Conservation (phyloP, 2,888 invertebrate species). For the Chrysolina haemoptera region DNA sequence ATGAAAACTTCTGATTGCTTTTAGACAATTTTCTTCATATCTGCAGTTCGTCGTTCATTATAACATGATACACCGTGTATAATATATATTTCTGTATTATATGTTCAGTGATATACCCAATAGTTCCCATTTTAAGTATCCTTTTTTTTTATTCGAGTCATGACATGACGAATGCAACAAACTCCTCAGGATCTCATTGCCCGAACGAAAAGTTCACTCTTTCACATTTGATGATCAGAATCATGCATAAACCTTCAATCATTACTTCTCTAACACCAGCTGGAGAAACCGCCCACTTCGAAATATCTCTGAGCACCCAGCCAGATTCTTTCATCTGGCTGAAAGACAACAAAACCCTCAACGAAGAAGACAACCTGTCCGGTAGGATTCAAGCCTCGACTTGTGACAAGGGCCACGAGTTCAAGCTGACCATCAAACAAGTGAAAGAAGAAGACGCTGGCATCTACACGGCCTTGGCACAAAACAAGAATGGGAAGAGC, state of each 20-base stretch:
- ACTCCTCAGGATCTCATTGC: no score
- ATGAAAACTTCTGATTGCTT: no score
- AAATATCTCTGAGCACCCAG: slow-evolving; percentile 79
- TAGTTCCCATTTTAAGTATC: no score
- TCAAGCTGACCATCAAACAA: slow-evolving; percentile 83
- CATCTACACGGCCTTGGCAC: slow-evolving; percentile 90
- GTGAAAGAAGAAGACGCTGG: slow-evolving; percentile 86
- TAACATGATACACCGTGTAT: no score
- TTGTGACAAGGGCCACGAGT: slow-evolving; percentile 75
- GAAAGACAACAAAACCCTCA: slow-evolving; percentile 88
- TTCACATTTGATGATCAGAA: not conserved
- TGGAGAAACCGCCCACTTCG: slow-evolving; percentile 87
- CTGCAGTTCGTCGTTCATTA: no score
- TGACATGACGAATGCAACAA: no score
- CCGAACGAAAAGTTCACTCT: no score
- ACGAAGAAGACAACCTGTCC: slow-evolving; percentile 78
- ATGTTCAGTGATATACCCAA: no score
- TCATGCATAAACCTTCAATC: slow-evolving; percentile 25
- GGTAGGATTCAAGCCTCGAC: slow-evolving; percentile 80
- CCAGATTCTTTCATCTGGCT: slow-evolving; percentile 85
- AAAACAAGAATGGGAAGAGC: slow-evolving; percentile 84
- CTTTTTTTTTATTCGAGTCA: no score
- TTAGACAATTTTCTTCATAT: no score
- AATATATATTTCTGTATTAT: no score
- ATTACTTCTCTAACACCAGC: slow-evolving; percentile 71